A percentile compares a stretch with the other conserved stretches of the same genome.
These are phyloP conservation scores for Acrossocheilus fasciatus DNA, from an alignment of 2,797 vertebrate species.

Conservation along the genomic window DNA sequence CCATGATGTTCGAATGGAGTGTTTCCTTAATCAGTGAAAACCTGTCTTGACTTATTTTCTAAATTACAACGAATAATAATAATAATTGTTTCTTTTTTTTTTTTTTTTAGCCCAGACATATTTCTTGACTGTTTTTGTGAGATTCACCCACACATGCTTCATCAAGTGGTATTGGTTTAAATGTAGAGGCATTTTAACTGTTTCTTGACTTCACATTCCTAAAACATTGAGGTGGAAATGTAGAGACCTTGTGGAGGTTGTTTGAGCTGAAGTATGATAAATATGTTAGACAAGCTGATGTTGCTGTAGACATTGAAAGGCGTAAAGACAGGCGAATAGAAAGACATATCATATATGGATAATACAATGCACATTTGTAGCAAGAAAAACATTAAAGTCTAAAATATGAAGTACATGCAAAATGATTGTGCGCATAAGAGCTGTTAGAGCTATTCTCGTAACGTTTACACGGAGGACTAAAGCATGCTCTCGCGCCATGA, in stretches of 20 bases:
- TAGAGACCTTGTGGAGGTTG: neutral
- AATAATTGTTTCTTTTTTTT: neutral
- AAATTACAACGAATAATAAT: neutral
- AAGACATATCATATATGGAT: neutral
- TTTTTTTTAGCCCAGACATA: neutral
- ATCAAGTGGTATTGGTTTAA: neutral
- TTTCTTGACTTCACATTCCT: conserved; percentile 4
- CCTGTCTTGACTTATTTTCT: neutral
- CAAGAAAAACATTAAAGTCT: neutral
- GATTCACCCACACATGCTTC: neutral
- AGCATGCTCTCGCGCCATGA: conserved; percentile 44
- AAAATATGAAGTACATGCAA: conserved; percentile 33
- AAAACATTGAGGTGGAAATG: no score
- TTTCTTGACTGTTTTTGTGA: neutral
- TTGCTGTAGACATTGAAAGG: neutral
- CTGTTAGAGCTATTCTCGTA: conserved; percentile 63
- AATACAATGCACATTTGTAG: conserved; percentile 32
- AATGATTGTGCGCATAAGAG: conserved; percentile 36
- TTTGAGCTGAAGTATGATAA: neutral
- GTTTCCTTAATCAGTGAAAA: neutral
- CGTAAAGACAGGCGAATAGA: neutral
- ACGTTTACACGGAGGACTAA: conserved; percentile 9
- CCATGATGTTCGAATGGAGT: neutral
- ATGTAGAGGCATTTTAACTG: neutral
- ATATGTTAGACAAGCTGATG: neutral